Conservation (phyloP, 2,888 invertebrate species). For the Aproaerema taeniolella region DNA sequence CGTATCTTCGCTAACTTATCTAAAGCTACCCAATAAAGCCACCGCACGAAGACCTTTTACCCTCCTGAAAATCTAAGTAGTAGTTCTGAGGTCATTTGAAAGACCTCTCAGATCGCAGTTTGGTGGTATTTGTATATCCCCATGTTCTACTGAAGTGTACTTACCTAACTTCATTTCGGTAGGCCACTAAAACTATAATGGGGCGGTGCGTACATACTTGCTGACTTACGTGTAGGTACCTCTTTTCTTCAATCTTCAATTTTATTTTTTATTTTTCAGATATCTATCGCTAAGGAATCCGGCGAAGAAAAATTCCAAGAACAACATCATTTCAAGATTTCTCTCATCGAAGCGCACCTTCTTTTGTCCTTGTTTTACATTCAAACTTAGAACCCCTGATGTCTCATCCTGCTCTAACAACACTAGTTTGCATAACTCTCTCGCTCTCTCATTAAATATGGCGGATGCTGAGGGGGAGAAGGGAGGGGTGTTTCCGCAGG, state of each 20-base stretch:
- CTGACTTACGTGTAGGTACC: background rate
- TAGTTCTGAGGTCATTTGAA: no score
- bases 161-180: no score
- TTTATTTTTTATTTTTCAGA: background rate
- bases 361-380: constrained; percentile 49
- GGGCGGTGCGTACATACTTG: background rate
- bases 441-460: constrained; percentile 44
- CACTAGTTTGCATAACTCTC: constrained; percentile 18
- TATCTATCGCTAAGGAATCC: background rate
- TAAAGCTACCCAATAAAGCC: no score
- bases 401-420: constrained; percentile 21
- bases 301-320: constrained; percentile 15
- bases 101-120: no score
- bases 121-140: no score
- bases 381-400: constrained; percentile 44
- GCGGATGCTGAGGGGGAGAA: constrained; percentile 56
- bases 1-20: no score
- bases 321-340: constrained; percentile 24
- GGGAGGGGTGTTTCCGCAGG: constrained; percentile 46
- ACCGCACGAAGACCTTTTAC: no score
- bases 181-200: background rate
- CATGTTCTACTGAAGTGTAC: no score
- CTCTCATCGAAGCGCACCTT: constrained; percentile 40
- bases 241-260: no score
- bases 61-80: no score